phyloP scores from a whole-genome alignment of 2,888 invertebrate species.

The Rotaria macrura region DNA sequence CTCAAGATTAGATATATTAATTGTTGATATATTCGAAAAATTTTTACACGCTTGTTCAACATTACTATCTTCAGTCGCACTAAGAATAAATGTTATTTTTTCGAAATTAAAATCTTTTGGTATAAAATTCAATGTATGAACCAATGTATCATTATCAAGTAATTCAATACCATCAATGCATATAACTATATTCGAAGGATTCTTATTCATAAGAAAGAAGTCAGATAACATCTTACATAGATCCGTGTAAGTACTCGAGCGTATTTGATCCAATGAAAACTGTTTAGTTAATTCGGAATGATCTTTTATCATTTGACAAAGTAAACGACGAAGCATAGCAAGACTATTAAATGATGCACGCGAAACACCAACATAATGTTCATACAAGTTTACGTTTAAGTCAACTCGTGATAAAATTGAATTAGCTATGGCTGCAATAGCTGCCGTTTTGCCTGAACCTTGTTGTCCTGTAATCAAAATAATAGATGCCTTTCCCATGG shows the following conservation, averaged over 20 bases:
- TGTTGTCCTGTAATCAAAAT: background rate
- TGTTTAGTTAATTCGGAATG: background rate
- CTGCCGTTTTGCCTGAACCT: constrained; percentile 7
- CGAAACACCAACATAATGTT: constrained; percentile 5
- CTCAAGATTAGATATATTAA: constrained; percentile 41
- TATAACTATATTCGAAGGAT: constrained; percentile 38
- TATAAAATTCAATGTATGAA: constrained; percentile 46
- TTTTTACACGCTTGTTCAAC: constrained; percentile 39
- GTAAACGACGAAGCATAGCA: constrained; percentile 10
- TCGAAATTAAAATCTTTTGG: constrained; percentile 40
- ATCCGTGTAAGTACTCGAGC: background rate
- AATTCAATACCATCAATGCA: constrained; percentile 49
- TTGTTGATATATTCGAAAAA: constrained; percentile 36
- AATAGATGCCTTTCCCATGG: background rate
- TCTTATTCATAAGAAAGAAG: background rate
- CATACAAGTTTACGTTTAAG: background rate
- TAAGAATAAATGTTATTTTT: constrained; percentile 46
- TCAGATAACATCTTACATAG: background rate
- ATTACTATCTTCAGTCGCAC: constrained; percentile 39
- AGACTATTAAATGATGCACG: constrained; percentile 5
- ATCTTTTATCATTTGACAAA: constrained; percentile 1
- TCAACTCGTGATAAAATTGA: background rate
- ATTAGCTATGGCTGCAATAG: background rate
- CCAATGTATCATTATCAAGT: constrained; percentile 43
- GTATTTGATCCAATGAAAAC: background rate